Percentiles rank a stretch among this genome's conserved stretches.
Conservation (phyloP, 1,140 invertebrate genomes). For the Asobara japonica region DNA sequence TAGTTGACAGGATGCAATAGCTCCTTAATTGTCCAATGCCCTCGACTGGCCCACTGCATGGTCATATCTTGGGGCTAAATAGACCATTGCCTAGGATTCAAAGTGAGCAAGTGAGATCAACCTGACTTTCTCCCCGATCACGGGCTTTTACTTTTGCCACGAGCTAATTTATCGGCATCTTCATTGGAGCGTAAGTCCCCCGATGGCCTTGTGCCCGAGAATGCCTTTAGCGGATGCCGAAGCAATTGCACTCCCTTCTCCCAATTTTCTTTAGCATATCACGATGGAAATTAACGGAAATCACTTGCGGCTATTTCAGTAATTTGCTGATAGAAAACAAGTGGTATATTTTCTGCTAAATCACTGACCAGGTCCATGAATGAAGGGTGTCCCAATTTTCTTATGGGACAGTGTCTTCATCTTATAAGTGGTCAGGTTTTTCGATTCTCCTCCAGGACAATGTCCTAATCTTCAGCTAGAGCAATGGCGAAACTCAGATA, state of each 20-base stretch:
- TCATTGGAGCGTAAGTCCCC: constrained; percentile 26
- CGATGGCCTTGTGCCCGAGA: constrained; percentile 1
- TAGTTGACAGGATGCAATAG: too few species aligned
- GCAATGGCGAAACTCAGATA: too few species aligned
- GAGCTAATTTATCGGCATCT: constrained; percentile 48
- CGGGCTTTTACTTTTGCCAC: constrained; percentile 66
- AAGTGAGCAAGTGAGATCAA: constrained; percentile 27
- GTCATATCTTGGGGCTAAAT: neutral
- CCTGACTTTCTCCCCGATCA: constrained; percentile 59
- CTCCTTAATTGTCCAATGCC: too few species aligned
- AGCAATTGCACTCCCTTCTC: neutral
- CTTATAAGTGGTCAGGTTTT: too few species aligned
- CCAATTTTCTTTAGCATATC: neutral
- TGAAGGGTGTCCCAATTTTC: too few species aligned
- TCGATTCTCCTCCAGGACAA: too few species aligned
- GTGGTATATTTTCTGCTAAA: too few species aligned
- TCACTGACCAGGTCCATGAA: too few species aligned
- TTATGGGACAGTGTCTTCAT: too few species aligned
- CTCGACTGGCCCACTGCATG: neutral
- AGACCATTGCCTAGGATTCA: neutral
- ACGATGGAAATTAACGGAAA: neutral
- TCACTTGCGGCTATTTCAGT: too few species aligned
- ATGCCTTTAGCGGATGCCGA: neutral
- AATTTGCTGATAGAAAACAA: too few species aligned
- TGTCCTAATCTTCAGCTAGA: too few species aligned